Conservation (phyloP, 2,113 vertebrate species). For the Ophthalmolycus amberensis region DNA sequence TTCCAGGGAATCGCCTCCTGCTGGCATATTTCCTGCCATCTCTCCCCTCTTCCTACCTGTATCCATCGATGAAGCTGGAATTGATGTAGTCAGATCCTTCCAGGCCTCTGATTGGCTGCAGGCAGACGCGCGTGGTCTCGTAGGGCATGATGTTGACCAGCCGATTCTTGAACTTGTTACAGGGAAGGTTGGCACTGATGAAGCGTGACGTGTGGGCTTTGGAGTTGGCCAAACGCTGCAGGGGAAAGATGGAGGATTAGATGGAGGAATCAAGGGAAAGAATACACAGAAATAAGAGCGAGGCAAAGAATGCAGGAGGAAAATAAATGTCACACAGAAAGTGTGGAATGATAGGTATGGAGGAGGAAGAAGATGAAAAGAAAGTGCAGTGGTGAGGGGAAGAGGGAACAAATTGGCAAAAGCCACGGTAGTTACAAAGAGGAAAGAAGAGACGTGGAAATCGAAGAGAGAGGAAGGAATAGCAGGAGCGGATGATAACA, state of each 20-base stretch:
- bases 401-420: slow-evolving; percentile 19
- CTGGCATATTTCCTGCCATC: neutral
- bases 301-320: neutral
- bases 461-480: slow-evolving; percentile 12
- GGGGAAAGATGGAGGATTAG: neutral
- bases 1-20: neutral
- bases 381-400: slow-evolving; percentile 6
- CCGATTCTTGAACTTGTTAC: slow-evolving; percentile 99
- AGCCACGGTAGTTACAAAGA: neutral
- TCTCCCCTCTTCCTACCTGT: slow-evolving; percentile 84
- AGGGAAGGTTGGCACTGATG: slow-evolving; percentile 98
- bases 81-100: slow-evolving; percentile 99
- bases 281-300: neutral
- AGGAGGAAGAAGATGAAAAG: slow-evolving; percentile 31
- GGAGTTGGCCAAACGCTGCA: slow-evolving; percentile 95
- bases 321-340: neutral
- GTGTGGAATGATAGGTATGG: neutral
- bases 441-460: slow-evolving; percentile 16
- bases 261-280: neutral
- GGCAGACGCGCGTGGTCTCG: slow-evolving; percentile 94
- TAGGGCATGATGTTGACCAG: slow-evolving; percentile 99
- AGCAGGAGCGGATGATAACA: slow-evolving; percentile 22
- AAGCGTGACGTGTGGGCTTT: slow-evolving; percentile 98
- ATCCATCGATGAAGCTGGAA: slow-evolving; percentile 96
- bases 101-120: slow-evolving; percentile 97